A percentile compares a stretch with the other conserved stretches of the same genome.
Evolutionary conservation across 2,888 invertebrate species (phyloP).

Genomic region (Dryobotodes eremita): DNA sequence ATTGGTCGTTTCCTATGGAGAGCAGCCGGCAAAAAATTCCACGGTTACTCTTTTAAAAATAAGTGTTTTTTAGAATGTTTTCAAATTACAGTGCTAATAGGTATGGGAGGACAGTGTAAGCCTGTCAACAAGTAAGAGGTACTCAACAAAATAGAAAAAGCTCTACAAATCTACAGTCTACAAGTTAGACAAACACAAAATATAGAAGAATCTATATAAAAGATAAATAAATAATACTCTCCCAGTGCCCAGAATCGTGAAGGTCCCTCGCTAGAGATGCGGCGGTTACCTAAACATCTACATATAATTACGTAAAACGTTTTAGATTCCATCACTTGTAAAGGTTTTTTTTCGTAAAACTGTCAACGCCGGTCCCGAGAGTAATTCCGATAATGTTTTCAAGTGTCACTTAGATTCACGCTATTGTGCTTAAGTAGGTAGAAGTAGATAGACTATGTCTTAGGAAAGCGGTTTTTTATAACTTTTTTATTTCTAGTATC

Average conservation of each 20-base stretch:
- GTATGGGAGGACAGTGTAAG: no score
- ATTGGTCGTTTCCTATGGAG: no score
- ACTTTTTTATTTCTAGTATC: background rate
- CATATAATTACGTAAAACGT: slow-evolving; percentile 52
- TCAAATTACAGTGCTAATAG: no score
- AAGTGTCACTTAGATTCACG: slow-evolving; percentile 61
- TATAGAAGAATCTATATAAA: no score
- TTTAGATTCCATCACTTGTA: slow-evolving; percentile 50
- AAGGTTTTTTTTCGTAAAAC: slow-evolving; percentile 58
- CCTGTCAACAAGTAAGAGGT: no score
- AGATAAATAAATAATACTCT: no score
- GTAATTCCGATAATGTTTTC: slow-evolving; percentile 64
- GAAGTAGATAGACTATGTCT: slow-evolving; percentile 18
- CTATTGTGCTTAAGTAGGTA: slow-evolving; percentile 38
- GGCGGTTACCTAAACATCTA: slow-evolving; percentile 17
- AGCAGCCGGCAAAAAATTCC: no score
- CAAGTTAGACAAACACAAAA: no score
- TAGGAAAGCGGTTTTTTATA: background rate
- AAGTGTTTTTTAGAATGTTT: no score
- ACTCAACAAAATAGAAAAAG: no score
- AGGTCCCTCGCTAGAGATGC: background rate
- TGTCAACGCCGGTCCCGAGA: slow-evolving; percentile 59
- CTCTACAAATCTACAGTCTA: no score
- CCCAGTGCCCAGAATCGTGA: background rate
- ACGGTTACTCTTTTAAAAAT: no score